Base-by-base conservation (phyloP, 2,113 vertebrate species). In the Mola mola region DNA sequence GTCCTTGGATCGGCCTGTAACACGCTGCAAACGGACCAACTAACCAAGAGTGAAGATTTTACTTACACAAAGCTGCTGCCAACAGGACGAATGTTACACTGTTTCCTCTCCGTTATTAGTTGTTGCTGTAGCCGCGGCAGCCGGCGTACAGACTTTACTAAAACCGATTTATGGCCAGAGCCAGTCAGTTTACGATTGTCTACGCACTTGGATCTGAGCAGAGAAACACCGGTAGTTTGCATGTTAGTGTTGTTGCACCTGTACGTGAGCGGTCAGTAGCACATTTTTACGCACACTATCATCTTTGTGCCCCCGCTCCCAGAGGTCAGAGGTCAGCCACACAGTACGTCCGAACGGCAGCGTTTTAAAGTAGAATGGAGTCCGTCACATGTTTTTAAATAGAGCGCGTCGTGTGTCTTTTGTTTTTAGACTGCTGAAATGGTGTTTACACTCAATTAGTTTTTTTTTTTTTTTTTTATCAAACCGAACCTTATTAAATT, bases 1-100 rank as follows among this genome's bases (percentile, higher is more conserved):
- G 21, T 24, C 12, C 25, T 17, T 44, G 16, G 26, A 59, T 55
- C 33, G 48, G 43, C 51, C 38, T 24, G 36, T 69, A 29, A 52
- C 38, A 49, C 13, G 26, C 43, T 46, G 36, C 25, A 58, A 28
- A 72, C 37, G 44, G 48, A 21, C 40, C 48, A 65, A 15, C 56
- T 70, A 70, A 56, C 50, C 66, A 42, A n/a, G n/a, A n/a, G n/a
- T n/a, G n/a, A n/a, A n/a, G n/a, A 22, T 43, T 72, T 72, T 26
- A 0, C 1, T 37, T 41, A 43, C 16, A 7, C 61, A 16, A 68
- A 64, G 42, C 47, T 5, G n/a, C 58, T 58, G 5, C 28, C 28
- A 9, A 25, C 19, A 15, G 16, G 44, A 57, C 44, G 48, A 68
- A 44, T 65, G 76, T 80, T 80, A 62, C 60, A 47, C 11, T 44